A percentile compares a stretch with the other conserved stretches of the same genome.
Evolutionary conservation across 2,797 vertebrate species (phyloP).

Genomic region (Oreonectes daqikongensis): DNA sequence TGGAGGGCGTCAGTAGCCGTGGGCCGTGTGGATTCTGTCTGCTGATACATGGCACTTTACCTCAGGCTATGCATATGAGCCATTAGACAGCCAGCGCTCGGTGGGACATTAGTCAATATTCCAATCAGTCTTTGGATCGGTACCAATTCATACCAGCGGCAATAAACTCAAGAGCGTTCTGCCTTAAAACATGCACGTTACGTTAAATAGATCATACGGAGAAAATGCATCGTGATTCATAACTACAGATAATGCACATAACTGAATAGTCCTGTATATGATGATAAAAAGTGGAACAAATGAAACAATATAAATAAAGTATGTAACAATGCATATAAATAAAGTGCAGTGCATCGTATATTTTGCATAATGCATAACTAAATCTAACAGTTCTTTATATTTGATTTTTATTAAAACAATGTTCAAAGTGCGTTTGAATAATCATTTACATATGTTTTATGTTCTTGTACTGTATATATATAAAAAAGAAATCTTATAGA

Average conservation of each 20-base stretch:
- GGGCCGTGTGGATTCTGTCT: constrained; percentile 32
- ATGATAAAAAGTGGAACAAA: too few relatives aligned
- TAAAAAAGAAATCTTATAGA: too few relatives aligned
- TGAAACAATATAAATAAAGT: too few relatives aligned
- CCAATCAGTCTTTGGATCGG: constrained; percentile 45
- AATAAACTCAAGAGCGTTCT: constrained; percentile 24
- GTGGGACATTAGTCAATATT: constrained; percentile 46
- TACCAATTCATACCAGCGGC: constrained; percentile 24
- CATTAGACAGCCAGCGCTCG: constrained; percentile 41
- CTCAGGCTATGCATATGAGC: constrained; percentile 48
- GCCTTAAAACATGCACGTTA: constrained; percentile 21
- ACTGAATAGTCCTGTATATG: too few relatives aligned
- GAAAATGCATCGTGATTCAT: background rate
- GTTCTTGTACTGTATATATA: too few relatives aligned
- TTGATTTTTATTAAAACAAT: too few relatives aligned
- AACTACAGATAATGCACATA: background rate
- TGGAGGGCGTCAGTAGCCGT: constrained; percentile 46
- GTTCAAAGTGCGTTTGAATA: too few relatives aligned
- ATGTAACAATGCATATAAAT: too few relatives aligned
- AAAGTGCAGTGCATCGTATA: background rate
- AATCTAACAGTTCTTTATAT: too few relatives aligned
- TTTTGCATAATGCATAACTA: too few relatives aligned
- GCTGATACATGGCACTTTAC: constrained; percentile 37
- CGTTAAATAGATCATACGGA: constrained; percentile 5
- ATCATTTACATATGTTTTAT: too few relatives aligned